Evolutionary conservation across 2,797 vertebrate species (phyloP).

Genomic region (Halcyon leucocephala): DNA sequence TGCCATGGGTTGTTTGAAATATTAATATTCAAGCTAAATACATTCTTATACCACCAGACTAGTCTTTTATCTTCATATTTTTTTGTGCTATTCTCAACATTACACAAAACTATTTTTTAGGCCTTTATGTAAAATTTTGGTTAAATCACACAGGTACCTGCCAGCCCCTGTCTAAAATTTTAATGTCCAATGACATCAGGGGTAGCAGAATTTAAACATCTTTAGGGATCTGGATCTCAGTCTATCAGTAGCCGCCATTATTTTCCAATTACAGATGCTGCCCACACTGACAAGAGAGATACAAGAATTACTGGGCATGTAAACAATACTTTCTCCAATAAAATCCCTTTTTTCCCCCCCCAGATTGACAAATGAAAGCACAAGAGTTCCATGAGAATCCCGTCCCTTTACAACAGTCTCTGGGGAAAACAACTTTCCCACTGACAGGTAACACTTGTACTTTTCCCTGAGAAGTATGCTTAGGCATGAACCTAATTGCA

Average conservation of each 20-base stretch:
- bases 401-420: neutral
- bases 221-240: neutral
- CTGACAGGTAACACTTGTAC: neutral
- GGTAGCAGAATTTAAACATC: neutral
- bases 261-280: neutral
- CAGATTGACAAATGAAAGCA: neutral
- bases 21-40: neutral
- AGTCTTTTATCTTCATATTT: neutral
- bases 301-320: neutral
- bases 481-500: neutral
- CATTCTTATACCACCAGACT: neutral
- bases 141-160: neutral
- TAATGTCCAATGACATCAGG: neutral
- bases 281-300: neutral
- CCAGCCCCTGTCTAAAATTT: neutral
- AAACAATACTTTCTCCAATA: neutral
- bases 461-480: neutral
- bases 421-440: neutral
- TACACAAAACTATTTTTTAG: neutral
- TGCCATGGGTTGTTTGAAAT: neutral
- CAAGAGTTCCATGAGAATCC: neutral
- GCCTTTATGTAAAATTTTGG: neutral
- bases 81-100: neutral
- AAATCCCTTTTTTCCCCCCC: rapidly evolving
- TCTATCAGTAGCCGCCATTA: neutral